phyloP scores from a whole-genome alignment of 1,140 invertebrate genomes.

The Aphaenogaster rudis region DNA sequence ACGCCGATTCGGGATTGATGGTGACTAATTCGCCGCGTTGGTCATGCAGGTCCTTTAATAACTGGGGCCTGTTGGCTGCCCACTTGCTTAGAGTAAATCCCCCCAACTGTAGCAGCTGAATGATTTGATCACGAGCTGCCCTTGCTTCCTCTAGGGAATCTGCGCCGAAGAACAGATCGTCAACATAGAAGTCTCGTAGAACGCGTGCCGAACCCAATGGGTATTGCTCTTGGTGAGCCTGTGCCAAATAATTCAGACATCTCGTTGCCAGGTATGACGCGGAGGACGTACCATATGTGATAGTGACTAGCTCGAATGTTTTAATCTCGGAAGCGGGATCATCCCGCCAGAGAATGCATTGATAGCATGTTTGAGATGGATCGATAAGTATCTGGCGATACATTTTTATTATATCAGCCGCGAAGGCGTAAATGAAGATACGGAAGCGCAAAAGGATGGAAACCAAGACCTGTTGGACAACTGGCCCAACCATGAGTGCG shows the following conservation, averaged over 20 bases:
- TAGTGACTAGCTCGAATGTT: background rate
- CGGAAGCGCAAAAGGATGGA: background rate
- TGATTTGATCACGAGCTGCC: background rate
- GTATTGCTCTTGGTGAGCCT: background rate
- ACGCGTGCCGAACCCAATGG: background rate
- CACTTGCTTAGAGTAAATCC: background rate
- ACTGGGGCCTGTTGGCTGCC: background rate
- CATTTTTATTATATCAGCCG: slow-evolving; percentile 14
- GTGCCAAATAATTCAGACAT: background rate
- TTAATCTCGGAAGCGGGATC: background rate
- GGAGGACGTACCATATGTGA: background rate
- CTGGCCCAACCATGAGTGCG: background rate
- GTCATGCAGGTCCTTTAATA: background rate
- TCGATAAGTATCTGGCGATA: background rate
- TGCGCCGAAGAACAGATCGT: background rate
- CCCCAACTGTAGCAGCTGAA: background rate
- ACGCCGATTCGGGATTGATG: background rate
- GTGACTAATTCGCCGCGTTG: background rate
- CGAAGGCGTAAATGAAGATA: background rate
- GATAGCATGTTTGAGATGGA: background rate
- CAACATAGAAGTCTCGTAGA: background rate
- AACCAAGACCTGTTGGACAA: background rate
- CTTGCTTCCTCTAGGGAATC: background rate
- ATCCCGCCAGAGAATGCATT: background rate
- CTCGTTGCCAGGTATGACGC: background rate